phyloP scores from a whole-genome alignment of 1,140 invertebrate genomes.

The Drosophila lacteicornis region DNA sequence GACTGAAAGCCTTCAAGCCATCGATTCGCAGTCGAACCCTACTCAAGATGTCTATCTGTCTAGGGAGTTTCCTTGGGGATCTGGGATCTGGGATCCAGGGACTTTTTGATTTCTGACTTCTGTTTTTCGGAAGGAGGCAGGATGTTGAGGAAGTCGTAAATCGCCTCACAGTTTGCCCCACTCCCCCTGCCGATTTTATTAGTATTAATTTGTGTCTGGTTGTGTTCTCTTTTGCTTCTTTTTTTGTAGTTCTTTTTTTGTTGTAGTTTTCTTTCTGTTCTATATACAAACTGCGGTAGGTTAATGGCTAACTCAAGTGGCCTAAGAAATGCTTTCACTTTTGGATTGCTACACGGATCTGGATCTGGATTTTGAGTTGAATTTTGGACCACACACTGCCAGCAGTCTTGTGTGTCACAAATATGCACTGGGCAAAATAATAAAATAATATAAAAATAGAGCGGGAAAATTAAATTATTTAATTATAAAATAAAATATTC shows the following conservation, averaged over 20 bases:
- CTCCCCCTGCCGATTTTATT: conserved; percentile 46
- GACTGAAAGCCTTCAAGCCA: conserved; percentile 75
- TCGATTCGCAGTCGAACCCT: conserved; percentile 47
- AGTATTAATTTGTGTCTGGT: conserved; percentile 64
- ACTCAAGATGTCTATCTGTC: conserved; percentile 78
- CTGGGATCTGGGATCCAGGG: conserved; percentile 3
- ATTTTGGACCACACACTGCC: conserved; percentile 65
- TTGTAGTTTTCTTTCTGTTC: conserved; percentile 14
- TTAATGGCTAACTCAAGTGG: conserved; percentile 73
- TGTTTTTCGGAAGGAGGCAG: conserved; percentile 29
- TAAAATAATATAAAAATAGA: no score
- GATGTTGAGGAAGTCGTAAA: conserved; percentile 79
- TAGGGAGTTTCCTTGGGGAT: conserved; percentile 41
- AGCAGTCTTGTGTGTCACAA: conserved; percentile 58
- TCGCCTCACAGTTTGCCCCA: conserved; percentile 62
- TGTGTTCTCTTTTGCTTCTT: conserved; percentile 34
- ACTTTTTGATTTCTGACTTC: conserved; percentile 23
- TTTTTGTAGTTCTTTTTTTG: conserved; percentile 11
- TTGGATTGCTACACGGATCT: conserved; percentile 19
- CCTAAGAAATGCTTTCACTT: conserved; percentile 67
- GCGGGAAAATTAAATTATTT: no score
- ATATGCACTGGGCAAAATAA: neutral
- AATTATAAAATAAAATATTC: no score
- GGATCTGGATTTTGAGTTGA: conserved; percentile 19
- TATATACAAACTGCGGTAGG: conserved; percentile 81